phyloP scores from a whole-genome alignment of 2,797 vertebrate species.

The Tragelaphus eurycerus region DNA sequence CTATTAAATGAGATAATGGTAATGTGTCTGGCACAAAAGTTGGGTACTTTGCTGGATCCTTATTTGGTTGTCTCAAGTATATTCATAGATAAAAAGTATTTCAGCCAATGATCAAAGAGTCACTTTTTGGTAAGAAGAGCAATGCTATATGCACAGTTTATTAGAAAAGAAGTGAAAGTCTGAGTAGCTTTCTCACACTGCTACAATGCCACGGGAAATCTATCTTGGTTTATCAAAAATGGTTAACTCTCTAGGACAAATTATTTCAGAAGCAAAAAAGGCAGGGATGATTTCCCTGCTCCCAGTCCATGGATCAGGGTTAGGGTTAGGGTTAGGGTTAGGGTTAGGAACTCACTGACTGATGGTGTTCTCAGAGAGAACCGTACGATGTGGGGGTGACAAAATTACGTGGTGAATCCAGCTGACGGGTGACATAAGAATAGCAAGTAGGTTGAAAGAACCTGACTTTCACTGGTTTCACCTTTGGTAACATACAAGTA shows the following conservation, averaged over 20 bases:
- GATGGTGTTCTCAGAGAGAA: slow-evolving; percentile 60
- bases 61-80: background rate
- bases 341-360: slow-evolving; percentile 71
- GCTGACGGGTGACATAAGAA: background rate
- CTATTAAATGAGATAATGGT: background rate
- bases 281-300: slow-evolving; percentile 36
- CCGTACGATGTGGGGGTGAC: background rate
- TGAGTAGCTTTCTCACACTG: background rate
- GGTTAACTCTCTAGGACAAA: background rate
- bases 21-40: background rate
- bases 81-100: background rate
- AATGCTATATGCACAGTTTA: background rate
- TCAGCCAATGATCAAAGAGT: background rate
- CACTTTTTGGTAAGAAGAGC: background rate
- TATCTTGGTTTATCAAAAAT: background rate
- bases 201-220: background rate
- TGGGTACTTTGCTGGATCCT: background rate
- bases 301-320: slow-evolving; percentile 60
- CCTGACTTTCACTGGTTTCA: background rate
- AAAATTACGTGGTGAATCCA: background rate
- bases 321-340: too few relatives aligned
- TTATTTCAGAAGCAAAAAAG: background rate
- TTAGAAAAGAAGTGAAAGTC: background rate
- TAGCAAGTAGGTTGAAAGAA: background rate
- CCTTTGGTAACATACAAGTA: background rate